Evolutionary conservation across 2,113 vertebrate species (phyloP).

Genomic region (Puffinus mauretanicus): DNA sequence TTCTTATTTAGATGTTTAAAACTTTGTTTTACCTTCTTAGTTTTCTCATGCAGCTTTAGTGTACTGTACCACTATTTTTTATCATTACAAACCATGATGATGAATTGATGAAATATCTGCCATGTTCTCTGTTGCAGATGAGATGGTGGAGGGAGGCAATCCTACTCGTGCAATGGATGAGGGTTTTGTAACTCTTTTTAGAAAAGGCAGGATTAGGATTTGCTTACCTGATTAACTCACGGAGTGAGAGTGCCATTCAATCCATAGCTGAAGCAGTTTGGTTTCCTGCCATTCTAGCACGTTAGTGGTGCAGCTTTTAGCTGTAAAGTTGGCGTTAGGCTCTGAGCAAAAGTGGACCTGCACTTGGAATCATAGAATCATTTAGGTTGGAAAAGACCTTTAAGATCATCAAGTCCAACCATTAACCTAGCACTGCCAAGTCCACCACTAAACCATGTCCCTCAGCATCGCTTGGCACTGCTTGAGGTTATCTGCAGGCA

Average conservation of each 20-base stretch:
- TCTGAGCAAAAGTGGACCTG: background rate
- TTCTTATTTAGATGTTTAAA: background rate
- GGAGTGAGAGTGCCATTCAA: background rate
- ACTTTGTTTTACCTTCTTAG: background rate
- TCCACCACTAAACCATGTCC: too few species aligned
- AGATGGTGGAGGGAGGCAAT: background rate
- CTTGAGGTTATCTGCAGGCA: background rate
- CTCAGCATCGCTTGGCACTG: background rate
- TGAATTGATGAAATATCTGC: background rate
- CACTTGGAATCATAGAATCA: background rate
- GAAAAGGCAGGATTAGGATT: background rate
- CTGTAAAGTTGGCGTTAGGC: background rate
- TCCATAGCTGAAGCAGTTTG: background rate
- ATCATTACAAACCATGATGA: background rate
- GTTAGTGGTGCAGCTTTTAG: background rate
- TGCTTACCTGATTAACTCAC: background rate
- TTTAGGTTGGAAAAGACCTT: too few species aligned
- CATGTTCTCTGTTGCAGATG: background rate
- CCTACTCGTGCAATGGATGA: background rate
- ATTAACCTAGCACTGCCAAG: too few species aligned
- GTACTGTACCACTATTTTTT: background rate
- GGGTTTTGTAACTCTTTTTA: background rate
- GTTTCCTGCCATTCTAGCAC: background rate
- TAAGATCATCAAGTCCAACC: too few species aligned
- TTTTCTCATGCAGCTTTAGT: background rate